A percentile compares a stretch with the other conserved stretches of the same genome.
Evolutionary conservation across 2,113 vertebrate species (phyloP).

Genomic region (Pterocles burchelli): DNA sequence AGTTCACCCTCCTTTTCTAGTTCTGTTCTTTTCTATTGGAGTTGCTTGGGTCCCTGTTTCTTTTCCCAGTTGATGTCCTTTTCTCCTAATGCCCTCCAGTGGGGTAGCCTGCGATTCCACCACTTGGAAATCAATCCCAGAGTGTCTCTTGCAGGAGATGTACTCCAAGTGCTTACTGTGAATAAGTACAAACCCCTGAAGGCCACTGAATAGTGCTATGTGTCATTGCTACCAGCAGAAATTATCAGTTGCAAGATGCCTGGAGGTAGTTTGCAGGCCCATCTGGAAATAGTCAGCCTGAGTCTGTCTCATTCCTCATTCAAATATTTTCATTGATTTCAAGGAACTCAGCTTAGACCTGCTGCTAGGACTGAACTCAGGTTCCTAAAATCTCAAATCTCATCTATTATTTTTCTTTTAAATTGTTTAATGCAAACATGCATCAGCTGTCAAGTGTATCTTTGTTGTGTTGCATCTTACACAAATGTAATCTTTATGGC

Average conservation of each 20-base stretch:
- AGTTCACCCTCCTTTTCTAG: neutral
- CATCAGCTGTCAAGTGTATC: neutral
- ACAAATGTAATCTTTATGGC: neutral
- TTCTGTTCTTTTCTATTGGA: neutral
- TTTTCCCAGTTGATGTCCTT: neutral
- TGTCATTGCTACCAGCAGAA: neutral
- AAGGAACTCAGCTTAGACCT: neutral
- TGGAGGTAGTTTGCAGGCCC: neutral
- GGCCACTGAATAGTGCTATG: neutral
- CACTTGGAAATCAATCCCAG: neutral
- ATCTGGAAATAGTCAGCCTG: neutral
- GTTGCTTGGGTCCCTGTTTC: neutral
- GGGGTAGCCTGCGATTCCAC: neutral
- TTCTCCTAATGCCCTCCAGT: neutral
- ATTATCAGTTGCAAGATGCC: neutral
- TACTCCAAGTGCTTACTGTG: neutral
- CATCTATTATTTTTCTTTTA: neutral
- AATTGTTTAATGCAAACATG: neutral
- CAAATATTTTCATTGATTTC: neutral
- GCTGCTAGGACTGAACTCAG: neutral
- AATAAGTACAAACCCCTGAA: rapidly evolving
- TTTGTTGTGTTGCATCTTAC: neutral
- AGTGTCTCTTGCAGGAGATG: neutral
- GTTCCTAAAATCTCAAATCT: neutral
- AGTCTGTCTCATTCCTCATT: neutral